Evolutionary conservation across 1,140 invertebrate genomes (phyloP).

Genomic region (Mya arenaria): DNA sequence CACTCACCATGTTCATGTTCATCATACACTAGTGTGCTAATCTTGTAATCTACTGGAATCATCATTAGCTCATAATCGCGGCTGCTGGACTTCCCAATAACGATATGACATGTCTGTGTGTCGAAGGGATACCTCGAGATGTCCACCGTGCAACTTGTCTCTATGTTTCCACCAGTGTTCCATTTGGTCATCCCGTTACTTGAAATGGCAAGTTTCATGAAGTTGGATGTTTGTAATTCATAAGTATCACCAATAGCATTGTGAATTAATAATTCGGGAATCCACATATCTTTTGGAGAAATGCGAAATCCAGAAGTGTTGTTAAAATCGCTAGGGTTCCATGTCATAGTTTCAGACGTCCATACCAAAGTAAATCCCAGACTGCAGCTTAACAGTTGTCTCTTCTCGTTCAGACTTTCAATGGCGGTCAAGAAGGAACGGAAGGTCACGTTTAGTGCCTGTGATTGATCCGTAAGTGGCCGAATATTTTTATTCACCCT

Average conservation of each 20-base stretch:
- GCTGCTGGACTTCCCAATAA: not conserved
- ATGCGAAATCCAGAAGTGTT: not conserved
- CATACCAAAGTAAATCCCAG: not conserved
- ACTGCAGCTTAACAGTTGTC: not conserved
- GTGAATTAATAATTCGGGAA: conserved; percentile 11
- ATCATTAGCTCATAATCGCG: not conserved
- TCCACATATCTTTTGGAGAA: not conserved
- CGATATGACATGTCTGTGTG: not conserved
- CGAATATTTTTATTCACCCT: too few species aligned
- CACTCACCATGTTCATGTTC: too few species aligned
- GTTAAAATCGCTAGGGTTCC: conserved; percentile 17
- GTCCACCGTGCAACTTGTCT: not conserved
- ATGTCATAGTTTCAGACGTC: conserved; percentile 33
- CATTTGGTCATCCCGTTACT: not conserved
- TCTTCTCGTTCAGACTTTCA: conserved; percentile 29
- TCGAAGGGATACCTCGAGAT: conserved; percentile 28
- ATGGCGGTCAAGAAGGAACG: too few species aligned
- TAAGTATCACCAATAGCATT: not conserved
- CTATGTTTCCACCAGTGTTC: not conserved
- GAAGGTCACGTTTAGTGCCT: too few species aligned
- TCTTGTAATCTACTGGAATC: too few species aligned
- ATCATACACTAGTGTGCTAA: not conserved
- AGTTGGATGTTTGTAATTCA: not conserved
- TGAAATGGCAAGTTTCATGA: not conserved
- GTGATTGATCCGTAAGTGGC: too few species aligned